phyloP scores from a whole-genome alignment of 2,888 invertebrate genomes.

The Hermaeophaga mercurialis region DNA sequence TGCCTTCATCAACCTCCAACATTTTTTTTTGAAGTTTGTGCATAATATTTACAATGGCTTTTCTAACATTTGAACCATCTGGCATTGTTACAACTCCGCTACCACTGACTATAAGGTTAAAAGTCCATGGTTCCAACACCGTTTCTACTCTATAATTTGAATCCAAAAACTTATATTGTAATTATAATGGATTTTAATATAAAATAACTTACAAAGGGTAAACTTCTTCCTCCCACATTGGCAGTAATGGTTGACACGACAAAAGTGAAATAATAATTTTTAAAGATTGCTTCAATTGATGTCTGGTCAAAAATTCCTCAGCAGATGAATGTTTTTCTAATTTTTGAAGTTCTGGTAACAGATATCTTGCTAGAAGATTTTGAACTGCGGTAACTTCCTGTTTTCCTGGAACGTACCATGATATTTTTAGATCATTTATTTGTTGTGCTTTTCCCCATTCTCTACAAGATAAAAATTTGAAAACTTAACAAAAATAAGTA shows the following conservation, averaged over 20 bases:
- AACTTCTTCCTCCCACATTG: conserved; percentile 70
- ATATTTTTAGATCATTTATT: conserved; percentile 67
- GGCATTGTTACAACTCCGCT: conserved; percentile 58
- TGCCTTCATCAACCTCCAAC: conserved; percentile 72
- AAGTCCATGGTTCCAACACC: conserved; percentile 61
- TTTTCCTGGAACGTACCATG: conserved; percentile 79
- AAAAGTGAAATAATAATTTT: conserved; percentile 70
- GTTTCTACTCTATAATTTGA: conserved; percentile 62
- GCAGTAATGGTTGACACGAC: conserved; percentile 70
- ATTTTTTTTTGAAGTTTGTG: conserved; percentile 69
- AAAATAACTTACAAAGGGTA: conserved; percentile 61
- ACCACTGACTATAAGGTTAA: conserved; percentile 61
- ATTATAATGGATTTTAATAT: conserved; percentile 13
- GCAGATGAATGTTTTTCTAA: conserved; percentile 64
- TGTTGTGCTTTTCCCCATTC: conserved; percentile 82
- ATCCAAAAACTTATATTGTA: background rate
- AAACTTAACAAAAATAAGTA: too few relatives aligned
- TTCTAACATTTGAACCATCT: conserved; percentile 73
- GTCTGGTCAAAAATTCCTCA: conserved; percentile 63
- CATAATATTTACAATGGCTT: conserved; percentile 65
- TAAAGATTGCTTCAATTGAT: conserved; percentile 70
- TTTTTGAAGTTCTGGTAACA: conserved; percentile 67
- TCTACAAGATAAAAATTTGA: conserved; percentile 51
- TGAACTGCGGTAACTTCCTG: conserved; percentile 72
- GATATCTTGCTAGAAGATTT: conserved; percentile 67